Base-by-base conservation (phyloP, 2,113 vertebrate genomes). In the Bagarius yarrelli region DNA sequence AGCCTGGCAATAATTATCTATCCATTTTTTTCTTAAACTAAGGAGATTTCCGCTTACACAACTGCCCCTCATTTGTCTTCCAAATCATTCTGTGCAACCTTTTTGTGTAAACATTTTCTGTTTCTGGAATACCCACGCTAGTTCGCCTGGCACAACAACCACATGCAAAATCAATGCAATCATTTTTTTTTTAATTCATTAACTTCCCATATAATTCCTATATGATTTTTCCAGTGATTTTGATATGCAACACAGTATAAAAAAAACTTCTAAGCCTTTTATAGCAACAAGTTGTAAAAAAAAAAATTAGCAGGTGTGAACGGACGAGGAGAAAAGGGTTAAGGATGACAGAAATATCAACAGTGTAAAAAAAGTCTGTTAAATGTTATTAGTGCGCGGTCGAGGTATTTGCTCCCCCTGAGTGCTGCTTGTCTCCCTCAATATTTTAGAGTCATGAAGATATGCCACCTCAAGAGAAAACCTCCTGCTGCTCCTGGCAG, bases 381-480 rank as follows among this genome's bases (percentile, higher is more conserved):
- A 82, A 74, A 82, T 84, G 83, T 76, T 83, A 83, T 50, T 57
- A 66, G 60, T 32, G 77, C 80, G 72, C 50, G 63, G 69, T 79
- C 55, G 21, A 80, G 64, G 60, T 64, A 70, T 84, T 50, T 61
- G 72, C 64, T 56, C 69, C 40, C 76, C 83, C 92, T 93, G 88
- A 92, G 93, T 93, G 93, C 90, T 91, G 83, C 92, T 85, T 94
- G 94, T 95, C 94, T 92, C 86, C 88, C 89, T 89, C 89, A 88
- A 95, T 95, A 91, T 85, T 91, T 96, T 94, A 95, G 59, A 87
- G 88, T 87, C 92, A 92, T 93, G 92, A 92, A 95, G 80, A 83
- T 89, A 90, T 86, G 88, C 81, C 88, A 90, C 91, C 93, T 93
- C 93, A 84, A 87, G 93, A 84, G 78, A 83, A 30, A 53, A 89